Conservation (phyloP, 2,888 invertebrate species). For the Marronus borbonicus region DNA sequence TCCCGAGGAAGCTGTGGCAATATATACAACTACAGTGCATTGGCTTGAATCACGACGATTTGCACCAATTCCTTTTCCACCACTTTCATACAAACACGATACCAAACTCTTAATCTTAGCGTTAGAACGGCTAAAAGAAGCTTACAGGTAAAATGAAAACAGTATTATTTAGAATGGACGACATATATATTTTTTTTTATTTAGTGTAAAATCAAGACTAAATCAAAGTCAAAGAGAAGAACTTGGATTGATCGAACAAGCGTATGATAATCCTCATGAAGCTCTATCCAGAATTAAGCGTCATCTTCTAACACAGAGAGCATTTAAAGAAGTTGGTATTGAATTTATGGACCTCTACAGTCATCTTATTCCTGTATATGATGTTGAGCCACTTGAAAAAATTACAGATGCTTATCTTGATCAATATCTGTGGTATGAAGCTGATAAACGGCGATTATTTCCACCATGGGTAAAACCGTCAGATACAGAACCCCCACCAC, state of each 20-base stretch:
- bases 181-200: constrained; percentile 48
- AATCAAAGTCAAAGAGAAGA: constrained; percentile 99
- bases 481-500: constrained; percentile 96
- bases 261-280: constrained; percentile 99
- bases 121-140: constrained; percentile 96
- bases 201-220: constrained; percentile 93
- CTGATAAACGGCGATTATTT: constrained; percentile 96
- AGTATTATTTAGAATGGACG: not conserved
- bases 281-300: constrained; percentile 99
- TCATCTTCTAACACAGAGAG: constrained; percentile 97
- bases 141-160: constrained; percentile 77
- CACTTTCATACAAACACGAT: constrained; percentile 99
- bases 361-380: constrained; percentile 98
- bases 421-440: constrained; percentile 99
- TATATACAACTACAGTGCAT: constrained; percentile 99
- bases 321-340: constrained; percentile 99
- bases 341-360: constrained; percentile 99
- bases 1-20: constrained; percentile 99
- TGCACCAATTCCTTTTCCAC: constrained; percentile 99
- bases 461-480: constrained; percentile 99
- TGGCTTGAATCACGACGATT: constrained; percentile 99
- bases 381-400: constrained; percentile 99
- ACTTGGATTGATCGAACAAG: constrained; percentile 98
- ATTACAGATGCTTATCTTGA: constrained; percentile 99
- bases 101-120: constrained; percentile 98